Evolutionary conservation across 2,113 vertebrate species (phyloP), one percentile per base, ranked within the genome.

Genomic region (Oryzias melastigma): DNA sequence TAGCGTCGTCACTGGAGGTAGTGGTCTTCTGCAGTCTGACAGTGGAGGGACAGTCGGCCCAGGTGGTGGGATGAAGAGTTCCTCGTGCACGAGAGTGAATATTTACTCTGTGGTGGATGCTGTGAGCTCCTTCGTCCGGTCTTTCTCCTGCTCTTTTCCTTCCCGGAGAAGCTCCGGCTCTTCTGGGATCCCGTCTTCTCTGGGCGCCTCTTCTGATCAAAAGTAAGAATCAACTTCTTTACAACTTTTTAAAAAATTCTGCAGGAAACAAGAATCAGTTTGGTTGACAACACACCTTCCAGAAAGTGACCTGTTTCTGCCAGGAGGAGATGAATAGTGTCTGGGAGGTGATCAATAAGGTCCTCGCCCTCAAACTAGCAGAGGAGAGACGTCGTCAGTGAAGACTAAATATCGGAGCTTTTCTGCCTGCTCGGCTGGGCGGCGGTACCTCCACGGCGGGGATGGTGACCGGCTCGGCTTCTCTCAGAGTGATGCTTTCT

Each of bases 401-500:
- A 15, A 41, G 19, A 0, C 6, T 14, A 8, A 44, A 53, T 6
- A 48, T 12, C 5, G 47, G 3, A 2, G 5, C 46, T 17, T 59
- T 29, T 8, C 22, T 5, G 19, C 10, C 27, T n/a, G 47, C 5
- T 50, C 15, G 13, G 48, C 24, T 7, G 35, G n/a, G 45, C 24
- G 19, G 40, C 5, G 22, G 29, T 62, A 93, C 94, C 85, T 93
- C 92, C 5, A 90, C 56, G 0, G 5, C 7, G 6, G 88, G 87
- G 58, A 92, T 25, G 0, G 29, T 4, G 6, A 85, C 70, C 0
- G 88, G 90, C 54, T 91, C 89, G 0, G 2, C 46, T 62, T 96
- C 95, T 25, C 7, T 82, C 61, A 96, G 65, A 0, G 93, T 95
- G 81, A 96, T 95, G 54, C 19, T 53, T 1, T 93, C 90, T 5